Evolutionary conservation across 1,140 invertebrate genomes (phyloP).

Genomic region (Subanguina moxae): DNA sequence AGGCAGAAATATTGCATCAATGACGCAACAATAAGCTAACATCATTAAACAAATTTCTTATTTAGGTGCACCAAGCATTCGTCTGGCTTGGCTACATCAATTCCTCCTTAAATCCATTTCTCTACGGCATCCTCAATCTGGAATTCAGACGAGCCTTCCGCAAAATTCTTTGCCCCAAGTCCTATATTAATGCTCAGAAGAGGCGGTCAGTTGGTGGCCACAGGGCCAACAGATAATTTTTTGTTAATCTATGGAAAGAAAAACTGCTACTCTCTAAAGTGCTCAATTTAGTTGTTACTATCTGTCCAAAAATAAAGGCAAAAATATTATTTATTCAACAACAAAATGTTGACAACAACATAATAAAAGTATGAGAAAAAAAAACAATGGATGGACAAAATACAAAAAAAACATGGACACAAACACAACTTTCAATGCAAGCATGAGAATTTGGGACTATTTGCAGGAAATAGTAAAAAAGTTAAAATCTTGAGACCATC

Average conservation of each 20-base stretch:
- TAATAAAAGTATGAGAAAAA: too few relatives aligned
- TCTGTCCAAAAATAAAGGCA: too few relatives aligned
- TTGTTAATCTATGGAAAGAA: background rate
- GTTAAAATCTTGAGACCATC: too few relatives aligned
- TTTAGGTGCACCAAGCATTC: slow-evolving; percentile 56
- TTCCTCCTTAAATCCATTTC: slow-evolving; percentile 43
- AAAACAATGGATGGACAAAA: too few relatives aligned
- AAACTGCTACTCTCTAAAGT: too few relatives aligned
- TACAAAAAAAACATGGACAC: too few relatives aligned
- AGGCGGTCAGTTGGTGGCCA: background rate
- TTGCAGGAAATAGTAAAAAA: too few relatives aligned
- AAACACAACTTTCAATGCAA: too few relatives aligned
- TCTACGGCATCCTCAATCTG: slow-evolving; percentile 56
- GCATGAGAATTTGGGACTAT: too few relatives aligned
- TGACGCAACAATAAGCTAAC: background rate
- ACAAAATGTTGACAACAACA: too few relatives aligned
- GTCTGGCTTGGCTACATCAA: slow-evolving; percentile 59
- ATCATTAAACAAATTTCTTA: background rate
- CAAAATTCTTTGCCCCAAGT: slow-evolving; percentile 56
- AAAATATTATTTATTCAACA: too few relatives aligned
- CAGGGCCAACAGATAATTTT: background rate
- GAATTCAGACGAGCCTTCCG: slow-evolving; percentile 57
- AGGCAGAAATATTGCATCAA: slow-evolving; percentile 14
- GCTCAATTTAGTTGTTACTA: too few relatives aligned
- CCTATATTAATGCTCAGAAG: background rate